Conservation (phyloP, 92 coral and sea anemone species). For the Actinernus sp. region DNA sequence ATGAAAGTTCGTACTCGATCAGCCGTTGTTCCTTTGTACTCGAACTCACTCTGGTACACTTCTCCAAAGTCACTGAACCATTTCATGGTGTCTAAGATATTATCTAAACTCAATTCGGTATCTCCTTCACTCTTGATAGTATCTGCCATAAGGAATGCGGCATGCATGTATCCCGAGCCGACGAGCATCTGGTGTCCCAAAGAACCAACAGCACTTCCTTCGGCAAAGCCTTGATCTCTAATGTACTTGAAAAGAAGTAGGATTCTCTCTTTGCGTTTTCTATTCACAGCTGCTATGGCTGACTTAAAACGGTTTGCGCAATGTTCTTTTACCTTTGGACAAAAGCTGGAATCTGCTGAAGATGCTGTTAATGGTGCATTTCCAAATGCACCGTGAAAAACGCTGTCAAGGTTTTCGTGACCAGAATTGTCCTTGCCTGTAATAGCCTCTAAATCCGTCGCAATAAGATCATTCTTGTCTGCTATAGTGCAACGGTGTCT, state of each 20-base stretch:
- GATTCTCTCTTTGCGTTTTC: constrained; percentile 9
- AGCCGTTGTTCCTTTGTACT: constrained; percentile 52
- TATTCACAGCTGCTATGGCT: neutral
- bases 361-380: neutral
- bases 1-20: constrained; percentile 50
- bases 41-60: constrained; percentile 45
- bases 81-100: constrained; percentile 33
- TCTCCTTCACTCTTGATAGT: constrained; percentile 4
- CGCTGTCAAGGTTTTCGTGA: neutral
- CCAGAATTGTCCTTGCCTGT: constrained; percentile 1
- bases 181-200: constrained; percentile 29
- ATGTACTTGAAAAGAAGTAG: constrained; percentile 18
- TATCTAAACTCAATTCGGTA: neutral
- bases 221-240: constrained; percentile 29
- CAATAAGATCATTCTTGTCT: neutral
- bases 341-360: neutral
- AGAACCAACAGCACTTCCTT: constrained; percentile 36
- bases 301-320: neutral
- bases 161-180: constrained; percentile 24
- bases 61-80: constrained; percentile 66
- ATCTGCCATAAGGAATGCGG: constrained; percentile 25
- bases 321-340: neutral
- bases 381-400: neutral
- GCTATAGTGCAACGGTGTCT: neutral
- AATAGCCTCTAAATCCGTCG: neutral